Evolutionary conservation across 2,888 invertebrate genomes (phyloP).

Genomic region (Phragmatobia fuliginosa): DNA sequence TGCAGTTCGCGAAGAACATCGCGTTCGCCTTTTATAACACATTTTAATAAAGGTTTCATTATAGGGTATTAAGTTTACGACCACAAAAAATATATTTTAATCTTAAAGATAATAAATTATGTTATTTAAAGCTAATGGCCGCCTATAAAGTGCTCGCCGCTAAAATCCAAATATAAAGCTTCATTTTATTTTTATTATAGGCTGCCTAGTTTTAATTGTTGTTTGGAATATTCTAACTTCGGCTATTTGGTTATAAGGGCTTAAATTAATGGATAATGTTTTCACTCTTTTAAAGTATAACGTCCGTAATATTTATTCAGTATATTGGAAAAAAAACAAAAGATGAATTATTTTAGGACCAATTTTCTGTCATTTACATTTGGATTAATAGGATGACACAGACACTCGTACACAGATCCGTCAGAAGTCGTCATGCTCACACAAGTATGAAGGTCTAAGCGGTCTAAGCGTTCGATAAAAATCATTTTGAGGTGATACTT

Average conservation of each 20-base stretch:
- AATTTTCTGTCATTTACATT: too few relatives aligned
- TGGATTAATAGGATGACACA: too few relatives aligned
- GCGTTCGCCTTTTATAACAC: neutral
- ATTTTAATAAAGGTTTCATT: constrained; percentile 11
- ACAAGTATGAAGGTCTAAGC: too few relatives aligned
- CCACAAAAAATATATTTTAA: constrained; percentile 51
- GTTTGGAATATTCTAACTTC: neutral
- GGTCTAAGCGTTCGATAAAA: too few relatives aligned
- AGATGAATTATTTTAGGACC: too few relatives aligned
- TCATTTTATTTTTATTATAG: neutral
- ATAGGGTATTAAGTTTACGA: constrained; percentile 19
- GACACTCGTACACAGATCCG: too few relatives aligned
- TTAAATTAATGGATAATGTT: neutral
- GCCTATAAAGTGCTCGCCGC: constrained; percentile 37
- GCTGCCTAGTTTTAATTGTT: neutral
- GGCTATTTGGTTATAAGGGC: neutral
- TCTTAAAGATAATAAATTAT: constrained; percentile 59
- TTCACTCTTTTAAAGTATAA: neutral
- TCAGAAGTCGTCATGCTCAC: too few relatives aligned
- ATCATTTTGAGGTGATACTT: too few relatives aligned
- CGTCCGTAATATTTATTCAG: neutral
- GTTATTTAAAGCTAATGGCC: constrained; percentile 51
- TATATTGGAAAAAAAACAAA: too few relatives aligned
- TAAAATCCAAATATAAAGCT: constrained; percentile 21
- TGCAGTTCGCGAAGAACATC: neutral